Evolutionary conservation across 2,888 invertebrate species (phyloP), one percentile per base, ranked within the genome.

Genomic region (Neuroscelio doddi): DNA sequence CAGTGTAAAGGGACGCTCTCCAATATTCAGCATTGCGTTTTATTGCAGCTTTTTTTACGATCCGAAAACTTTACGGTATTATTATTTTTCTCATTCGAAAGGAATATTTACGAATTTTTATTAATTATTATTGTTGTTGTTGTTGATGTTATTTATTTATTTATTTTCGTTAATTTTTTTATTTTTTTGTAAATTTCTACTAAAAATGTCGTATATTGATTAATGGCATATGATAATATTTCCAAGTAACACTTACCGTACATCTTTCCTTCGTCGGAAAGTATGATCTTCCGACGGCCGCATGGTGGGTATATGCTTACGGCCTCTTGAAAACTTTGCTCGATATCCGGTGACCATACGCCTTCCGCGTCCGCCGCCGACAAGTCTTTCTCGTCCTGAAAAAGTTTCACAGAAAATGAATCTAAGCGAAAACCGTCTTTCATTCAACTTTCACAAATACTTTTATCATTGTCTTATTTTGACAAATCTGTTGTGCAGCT

Each of bases 181-280:
- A n/a, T n/a, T n/a, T n/a, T n/a, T n/a, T n/a, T n/a, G n/a, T n/a
- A n/a, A n/a, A n/a, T n/a, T n/a, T n/a, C n/a, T n/a, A n/a, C n/a
- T n/a, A n/a, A n/a, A n/a, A n/a, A n/a, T n/a, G n/a, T n/a, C n/a
- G n/a, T n/a, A n/a, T n/a, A n/a, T n/a, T n/a, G n/a, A n/a, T n/a
- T n/a, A n/a, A n/a, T n/a, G n/a, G n/a, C n/a, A n/a, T n/a, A n/a
- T n/a, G n/a, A n/a, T n/a, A n/a, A n/a, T n/a, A n/a, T n/a, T n/a
- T n/a, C n/a, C 21, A 21, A 21, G 3, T 21, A 21, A 1, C 16
- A 94, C 97, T 94, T 89, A 99, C 98, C 99, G 90, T 98, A 99
- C 99, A 99, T 99, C 92, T 99, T 99, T 85, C 99, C 99, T 89
- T 99, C 99, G 87, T 99, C 99, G 78, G 97, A 97, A 80, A 99